Conservation (phyloP, 2,888 invertebrate species). For the Xylota segnis region DNA sequence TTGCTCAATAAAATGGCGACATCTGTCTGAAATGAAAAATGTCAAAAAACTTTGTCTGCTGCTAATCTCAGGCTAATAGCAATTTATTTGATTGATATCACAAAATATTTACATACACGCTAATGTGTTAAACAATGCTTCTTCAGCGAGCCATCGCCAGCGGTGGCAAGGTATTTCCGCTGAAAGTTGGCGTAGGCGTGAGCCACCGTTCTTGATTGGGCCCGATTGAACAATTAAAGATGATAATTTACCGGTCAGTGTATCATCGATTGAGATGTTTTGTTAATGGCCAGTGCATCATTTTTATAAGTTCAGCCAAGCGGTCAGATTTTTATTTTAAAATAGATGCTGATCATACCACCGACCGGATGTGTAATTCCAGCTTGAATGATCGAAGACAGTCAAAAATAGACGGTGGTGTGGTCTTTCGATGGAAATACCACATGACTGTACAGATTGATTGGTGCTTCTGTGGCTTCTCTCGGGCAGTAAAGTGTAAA, state of each 20-base stretch:
- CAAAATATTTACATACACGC: slow-evolving; percentile 26
- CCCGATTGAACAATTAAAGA: slow-evolving; percentile 40
- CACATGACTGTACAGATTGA: neutral
- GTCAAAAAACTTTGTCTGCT: neutral
- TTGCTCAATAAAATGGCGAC: slow-evolving; percentile 26
- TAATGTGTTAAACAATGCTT: slow-evolving; percentile 26
- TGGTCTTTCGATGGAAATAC: neutral
- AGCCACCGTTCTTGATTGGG: slow-evolving; percentile 41
- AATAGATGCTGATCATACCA: slow-evolving; percentile 15
- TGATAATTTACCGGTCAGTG: slow-evolving; percentile 37
- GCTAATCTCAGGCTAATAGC: slow-evolving; percentile 30
- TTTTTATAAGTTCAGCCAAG: neutral
- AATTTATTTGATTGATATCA: slow-evolving; percentile 30
- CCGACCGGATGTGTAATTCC: neutral
- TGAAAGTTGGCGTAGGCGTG: slow-evolving; percentile 27
- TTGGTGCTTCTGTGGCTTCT: slow-evolving; percentile 2
- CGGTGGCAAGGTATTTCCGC: neutral
- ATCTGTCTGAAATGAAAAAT: slow-evolving; percentile 16
- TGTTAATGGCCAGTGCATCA: neutral
- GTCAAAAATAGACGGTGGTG: slow-evolving; percentile 10
- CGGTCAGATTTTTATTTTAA: neutral
- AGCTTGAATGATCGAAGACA: neutral
- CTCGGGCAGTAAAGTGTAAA: neutral
- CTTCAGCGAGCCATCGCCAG: neutral
- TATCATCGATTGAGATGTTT: slow-evolving; percentile 22